phyloP scores from a whole-genome alignment of 2,113 vertebrate species.

The Desmodus rotundus region DNA sequence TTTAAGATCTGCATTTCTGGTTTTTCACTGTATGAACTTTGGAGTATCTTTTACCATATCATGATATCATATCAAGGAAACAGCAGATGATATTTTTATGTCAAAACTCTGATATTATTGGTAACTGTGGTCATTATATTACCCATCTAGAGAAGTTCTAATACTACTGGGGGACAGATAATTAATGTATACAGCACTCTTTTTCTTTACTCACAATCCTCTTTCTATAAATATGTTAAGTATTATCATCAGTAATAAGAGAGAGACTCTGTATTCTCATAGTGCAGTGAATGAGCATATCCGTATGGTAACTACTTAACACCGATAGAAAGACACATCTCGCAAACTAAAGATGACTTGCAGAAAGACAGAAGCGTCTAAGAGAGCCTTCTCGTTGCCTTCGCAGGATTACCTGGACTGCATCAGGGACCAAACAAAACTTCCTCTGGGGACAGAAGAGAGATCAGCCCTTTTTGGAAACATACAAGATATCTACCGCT shows the following conservation, averaged over 20 bases:
- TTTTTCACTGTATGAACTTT: not conserved
- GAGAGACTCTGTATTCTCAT: slow-evolving; percentile 58
- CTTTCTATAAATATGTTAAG: slow-evolving; percentile 60
- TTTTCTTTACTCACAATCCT: slow-evolving; percentile 37
- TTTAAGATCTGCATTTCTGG: not conserved
- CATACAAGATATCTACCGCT: slow-evolving; percentile 94
- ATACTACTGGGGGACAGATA: not conserved
- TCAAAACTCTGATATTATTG: not conserved
- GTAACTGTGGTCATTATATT: slow-evolving; percentile 39
- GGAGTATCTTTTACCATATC: not conserved
- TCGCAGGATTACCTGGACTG: slow-evolving; percentile 94
- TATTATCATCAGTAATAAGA: slow-evolving; percentile 67
- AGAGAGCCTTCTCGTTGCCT: slow-evolving; percentile 63
- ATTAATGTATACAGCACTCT: not conserved
- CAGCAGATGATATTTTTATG: not conserved
- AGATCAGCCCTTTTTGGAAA: slow-evolving; percentile 94
- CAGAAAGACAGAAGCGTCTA: slow-evolving; percentile 54
- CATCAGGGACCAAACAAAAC: slow-evolving; percentile 90
- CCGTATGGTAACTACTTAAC: slow-evolving; percentile 66
- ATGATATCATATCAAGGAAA: not conserved
- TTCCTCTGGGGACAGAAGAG: slow-evolving; percentile 90
- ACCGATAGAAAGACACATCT: slow-evolving; percentile 55
- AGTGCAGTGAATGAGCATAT: slow-evolving; percentile 51
- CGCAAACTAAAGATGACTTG: slow-evolving; percentile 54
- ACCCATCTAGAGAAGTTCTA: slow-evolving; percentile 44